A percentile compares a stretch with the other conserved stretches of the same genome.
Conservation (phyloP, 2,797 vertebrate species). For the Eremophila alpestris region DNA sequence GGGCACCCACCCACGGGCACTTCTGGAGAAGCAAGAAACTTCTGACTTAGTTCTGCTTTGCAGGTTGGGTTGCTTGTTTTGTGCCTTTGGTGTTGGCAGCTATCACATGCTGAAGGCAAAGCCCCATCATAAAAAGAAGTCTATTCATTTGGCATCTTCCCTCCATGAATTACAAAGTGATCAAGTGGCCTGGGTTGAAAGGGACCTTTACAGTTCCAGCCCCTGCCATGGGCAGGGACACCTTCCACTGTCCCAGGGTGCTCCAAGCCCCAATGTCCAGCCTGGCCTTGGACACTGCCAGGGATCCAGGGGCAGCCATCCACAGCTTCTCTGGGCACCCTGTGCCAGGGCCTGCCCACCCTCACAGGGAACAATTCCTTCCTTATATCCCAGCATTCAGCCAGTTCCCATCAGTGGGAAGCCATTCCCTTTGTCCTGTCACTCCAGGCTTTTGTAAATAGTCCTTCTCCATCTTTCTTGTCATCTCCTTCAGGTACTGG, state of each 20-base stretch:
- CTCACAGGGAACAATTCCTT: not conserved
- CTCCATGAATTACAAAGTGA: not conserved
- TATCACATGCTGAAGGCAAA: not conserved
- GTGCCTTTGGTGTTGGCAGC: not conserved
- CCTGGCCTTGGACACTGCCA: not conserved
- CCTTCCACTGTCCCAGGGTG: not conserved
- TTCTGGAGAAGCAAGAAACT: not conserved
- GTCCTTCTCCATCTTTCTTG: not conserved
- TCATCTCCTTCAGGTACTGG: not conserved
- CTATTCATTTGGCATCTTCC: not conserved
- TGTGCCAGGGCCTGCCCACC: not conserved
- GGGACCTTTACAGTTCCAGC: not conserved
- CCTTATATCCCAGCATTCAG: no score
- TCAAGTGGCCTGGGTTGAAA: not conserved
- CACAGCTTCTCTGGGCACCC: not conserved
- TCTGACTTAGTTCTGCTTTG: not conserved
- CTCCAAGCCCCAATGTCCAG: not conserved
- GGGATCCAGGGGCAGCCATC: not conserved
- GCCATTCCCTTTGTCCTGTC: not conserved
- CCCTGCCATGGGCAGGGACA: not conserved
- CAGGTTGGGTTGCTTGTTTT: not conserved
- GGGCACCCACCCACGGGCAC: rapidly evolving
- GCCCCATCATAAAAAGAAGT: not conserved
- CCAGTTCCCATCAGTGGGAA: not conserved
- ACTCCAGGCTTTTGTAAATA: not conserved